Conservation (phyloP, 1,140 invertebrate genomes). For the Adoxophyes honmai region DNA sequence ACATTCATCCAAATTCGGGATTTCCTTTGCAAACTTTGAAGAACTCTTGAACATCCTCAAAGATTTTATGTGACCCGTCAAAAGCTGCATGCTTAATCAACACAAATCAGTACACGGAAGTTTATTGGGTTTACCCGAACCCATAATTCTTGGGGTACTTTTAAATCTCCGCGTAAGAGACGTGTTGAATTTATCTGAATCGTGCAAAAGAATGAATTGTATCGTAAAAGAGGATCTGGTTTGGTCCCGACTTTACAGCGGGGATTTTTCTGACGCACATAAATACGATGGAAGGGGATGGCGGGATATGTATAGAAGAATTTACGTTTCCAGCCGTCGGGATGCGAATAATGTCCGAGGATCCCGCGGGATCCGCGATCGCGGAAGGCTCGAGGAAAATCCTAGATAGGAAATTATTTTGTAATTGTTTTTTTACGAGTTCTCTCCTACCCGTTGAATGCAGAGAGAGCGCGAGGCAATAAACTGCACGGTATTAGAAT, state of each 20-base stretch:
- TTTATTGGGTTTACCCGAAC: slow-evolving; percentile 34
- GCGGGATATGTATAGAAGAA: slow-evolving; percentile 26
- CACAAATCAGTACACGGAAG: slow-evolving; percentile 24
- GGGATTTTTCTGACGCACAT: slow-evolving; percentile 32
- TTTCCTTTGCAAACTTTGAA: slow-evolving; percentile 24
- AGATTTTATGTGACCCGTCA: slow-evolving; percentile 35
- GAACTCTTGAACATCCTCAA: slow-evolving; percentile 24
- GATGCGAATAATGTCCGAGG: slow-evolving; percentile 13
- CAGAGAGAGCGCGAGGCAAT: too few relatives aligned
- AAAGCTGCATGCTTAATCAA: slow-evolving; percentile 29
- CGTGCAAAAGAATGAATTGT: slow-evolving; percentile 34
- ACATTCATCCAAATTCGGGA: slow-evolving; percentile 25
- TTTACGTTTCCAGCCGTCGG: slow-evolving; percentile 23
- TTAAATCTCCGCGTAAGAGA: slow-evolving; percentile 30
- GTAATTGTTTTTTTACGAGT: slow-evolving; percentile 16
- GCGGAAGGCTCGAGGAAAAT: slow-evolving; percentile 18
- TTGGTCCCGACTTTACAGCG: slow-evolving; percentile 31
- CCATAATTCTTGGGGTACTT: slow-evolving; percentile 33
- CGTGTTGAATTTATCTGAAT: slow-evolving; percentile 31
- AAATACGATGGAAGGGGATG: slow-evolving; percentile 23
- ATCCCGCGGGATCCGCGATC: slow-evolving; percentile 18
- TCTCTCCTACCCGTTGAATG: too few relatives aligned
- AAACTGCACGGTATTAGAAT: too few relatives aligned
- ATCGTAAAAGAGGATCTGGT: slow-evolving; percentile 31
- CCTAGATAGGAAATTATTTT: slow-evolving; percentile 32